Percentiles rank a stretch among this genome's conserved stretches.
These are phyloP conservation scores for Antidorcas marsupialis DNA, from an alignment of 2,113 vertebrate species.

Conservation along the genomic window DNA sequence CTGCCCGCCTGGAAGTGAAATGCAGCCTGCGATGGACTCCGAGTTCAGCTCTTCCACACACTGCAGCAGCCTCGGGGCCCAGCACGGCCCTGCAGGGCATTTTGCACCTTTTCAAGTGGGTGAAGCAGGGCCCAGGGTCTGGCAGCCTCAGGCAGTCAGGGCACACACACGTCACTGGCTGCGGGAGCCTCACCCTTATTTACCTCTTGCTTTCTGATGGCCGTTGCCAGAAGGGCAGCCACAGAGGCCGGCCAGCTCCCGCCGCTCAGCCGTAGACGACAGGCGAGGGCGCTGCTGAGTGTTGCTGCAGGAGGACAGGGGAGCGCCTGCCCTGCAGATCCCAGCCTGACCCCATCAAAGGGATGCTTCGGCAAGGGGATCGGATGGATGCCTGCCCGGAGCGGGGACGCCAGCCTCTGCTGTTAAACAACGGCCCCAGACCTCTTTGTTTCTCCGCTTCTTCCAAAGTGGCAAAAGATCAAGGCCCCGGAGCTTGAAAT, in stretches of 20 bases:
- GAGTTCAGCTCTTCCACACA: not conserved
- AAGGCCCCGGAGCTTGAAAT: conserved; percentile 66
- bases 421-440: not conserved
- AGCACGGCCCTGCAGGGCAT: rapidly evolving
- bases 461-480: conserved; percentile 74
- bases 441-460: not conserved
- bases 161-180: rapidly evolving
- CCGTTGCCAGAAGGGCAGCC: not conserved
- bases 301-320: not conserved
- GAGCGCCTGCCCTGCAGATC: not conserved
- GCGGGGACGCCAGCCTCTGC: not conserved
- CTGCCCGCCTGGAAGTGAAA: not conserved
- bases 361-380: not conserved
- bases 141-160: not conserved
- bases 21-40: rapidly evolving
- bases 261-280: not conserved
- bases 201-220: not conserved
- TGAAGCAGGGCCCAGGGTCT: not conserved
- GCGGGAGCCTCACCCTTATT: not conserved
- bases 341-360: conserved; percentile 1
- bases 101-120: not conserved
- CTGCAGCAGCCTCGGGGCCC: not conserved
- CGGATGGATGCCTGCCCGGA: not conserved
- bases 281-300: not conserved
- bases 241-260: not conserved